Base-by-base conservation (phyloP, 2,797 vertebrate species). In the Parauchenoglanis ngamensis region DNA sequence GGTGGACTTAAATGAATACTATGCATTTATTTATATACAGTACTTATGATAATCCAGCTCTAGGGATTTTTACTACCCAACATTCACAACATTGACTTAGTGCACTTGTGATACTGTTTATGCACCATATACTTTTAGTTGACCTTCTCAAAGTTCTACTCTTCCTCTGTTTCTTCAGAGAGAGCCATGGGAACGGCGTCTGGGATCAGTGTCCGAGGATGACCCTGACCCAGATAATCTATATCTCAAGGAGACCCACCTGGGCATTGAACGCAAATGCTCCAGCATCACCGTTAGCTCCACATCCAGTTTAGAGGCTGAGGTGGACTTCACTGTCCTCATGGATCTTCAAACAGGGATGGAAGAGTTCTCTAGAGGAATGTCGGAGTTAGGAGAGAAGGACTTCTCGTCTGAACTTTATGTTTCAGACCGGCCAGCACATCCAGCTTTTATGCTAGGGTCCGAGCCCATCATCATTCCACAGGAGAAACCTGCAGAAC, bases 221-320 rank as follows among this genome's bases (percentile, higher is more conserved):
- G 98, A 99, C 91, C 97, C 96, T 91, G 97, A 99, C 94, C 96
- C 96, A 68, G 97, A 98, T 15, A 95, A 95, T 0, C 95, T 96
- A 68, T 98, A 98, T 93, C 95, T 98, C 92, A 99, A 97, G 93
- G 98, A 99, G 93, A 97, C 96, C 91, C 97, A 99, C 92, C 94
- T 99, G 92, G 97, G 97, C 91, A 99, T 99, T 0, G 98, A 99
- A 91, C 97, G 98, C 85, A 99, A 99, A 92, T 98, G 97, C 92
- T 98, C 98, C 93, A 99, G 97, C 94, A 98, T 99, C 94, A 98
- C 98, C 0, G 98, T 99, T 93, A 99, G 98, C 94, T 99, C 98
- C 2, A 98, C 98, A 0, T 99, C 98, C 91, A 99, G 98, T 94
- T 94, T 99, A 90, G 98, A 99, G 92, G 98, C 98, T 0, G 98